These are phyloP conservation scores for Bellardia bayeri DNA, from an alignment of 2,888 invertebrate genomes.

Conservation along the genomic window DNA sequence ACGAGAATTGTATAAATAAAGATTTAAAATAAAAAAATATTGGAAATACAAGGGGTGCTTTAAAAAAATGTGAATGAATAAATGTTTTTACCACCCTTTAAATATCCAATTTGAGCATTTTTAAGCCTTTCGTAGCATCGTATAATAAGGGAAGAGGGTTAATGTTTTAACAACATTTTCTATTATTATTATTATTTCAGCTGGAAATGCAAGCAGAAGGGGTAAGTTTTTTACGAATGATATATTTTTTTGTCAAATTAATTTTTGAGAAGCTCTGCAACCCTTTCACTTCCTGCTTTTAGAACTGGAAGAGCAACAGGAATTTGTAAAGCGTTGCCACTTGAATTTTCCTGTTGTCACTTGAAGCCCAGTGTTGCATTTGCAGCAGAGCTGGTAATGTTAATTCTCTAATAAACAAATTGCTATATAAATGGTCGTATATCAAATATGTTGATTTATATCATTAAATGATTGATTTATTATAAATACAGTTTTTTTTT, in stretches of 20 bases:
- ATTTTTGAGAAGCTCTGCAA: no score
- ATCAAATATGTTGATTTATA: not conserved
- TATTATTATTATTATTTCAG: not conserved
- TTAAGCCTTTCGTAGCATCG: slow-evolving; percentile 55
- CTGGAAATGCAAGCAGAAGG: slow-evolving; percentile 6
- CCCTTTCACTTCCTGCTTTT: not conserved
- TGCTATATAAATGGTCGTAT: not conserved
- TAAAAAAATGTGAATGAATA: not conserved
- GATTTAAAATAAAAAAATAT: not conserved
- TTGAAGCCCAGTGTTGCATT: not conserved
- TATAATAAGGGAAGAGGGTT: slow-evolving; percentile 33
- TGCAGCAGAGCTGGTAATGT: slow-evolving; percentile 11
- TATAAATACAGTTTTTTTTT: not conserved
- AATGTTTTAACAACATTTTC: slow-evolving; percentile 10
- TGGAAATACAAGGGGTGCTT: not conserved
- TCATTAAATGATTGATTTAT: slow-evolving; percentile 46
- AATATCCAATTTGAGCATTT: not conserved
- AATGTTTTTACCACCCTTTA: slow-evolving; percentile 23
- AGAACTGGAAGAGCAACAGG: slow-evolving; percentile 5
- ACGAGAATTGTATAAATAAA: not conserved
- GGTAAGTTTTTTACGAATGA: not conserved
- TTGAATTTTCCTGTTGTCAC: no score
- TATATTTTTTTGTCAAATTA: no score
- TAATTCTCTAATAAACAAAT: not conserved
- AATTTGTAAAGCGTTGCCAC: no score